Conservation (phyloP, 2,797 vertebrate genomes). For the Cheirogaleus major region DNA sequence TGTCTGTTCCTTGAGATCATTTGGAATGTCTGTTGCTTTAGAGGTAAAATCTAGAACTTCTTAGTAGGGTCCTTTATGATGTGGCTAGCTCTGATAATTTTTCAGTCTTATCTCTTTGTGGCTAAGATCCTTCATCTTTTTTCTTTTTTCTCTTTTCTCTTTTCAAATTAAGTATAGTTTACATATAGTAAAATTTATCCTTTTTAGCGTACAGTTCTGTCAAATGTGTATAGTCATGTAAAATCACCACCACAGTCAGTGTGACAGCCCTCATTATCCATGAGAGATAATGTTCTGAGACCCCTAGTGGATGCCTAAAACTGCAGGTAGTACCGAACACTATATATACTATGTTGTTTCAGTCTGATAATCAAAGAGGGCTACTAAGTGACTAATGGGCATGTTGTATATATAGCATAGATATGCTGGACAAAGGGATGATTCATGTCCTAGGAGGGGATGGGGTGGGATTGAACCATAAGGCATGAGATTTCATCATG, state of each 20-base stretch:
- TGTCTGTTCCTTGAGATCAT: not conserved
- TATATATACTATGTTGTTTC: not conserved
- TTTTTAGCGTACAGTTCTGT: not conserved
- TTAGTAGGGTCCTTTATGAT: not conserved
- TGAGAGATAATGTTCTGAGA: not conserved
- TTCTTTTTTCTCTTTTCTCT: not conserved
- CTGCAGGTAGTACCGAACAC: not conserved
- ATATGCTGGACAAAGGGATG: not conserved
- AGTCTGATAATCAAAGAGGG: not conserved
- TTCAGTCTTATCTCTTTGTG: conserved; percentile 7
- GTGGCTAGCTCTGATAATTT: not conserved
- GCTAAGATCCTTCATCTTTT: not conserved
- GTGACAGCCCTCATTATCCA: not conserved
- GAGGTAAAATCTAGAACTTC: conserved; percentile 9
- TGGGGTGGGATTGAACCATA: not conserved
- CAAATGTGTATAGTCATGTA: not conserved
- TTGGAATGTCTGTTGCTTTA: not conserved
- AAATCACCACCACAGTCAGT: not conserved
- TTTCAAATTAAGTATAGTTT: not conserved
- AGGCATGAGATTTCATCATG: not conserved
- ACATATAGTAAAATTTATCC: not conserved
- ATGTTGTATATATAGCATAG: not conserved
- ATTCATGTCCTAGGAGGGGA: not conserved
- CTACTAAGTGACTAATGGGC: not conserved
- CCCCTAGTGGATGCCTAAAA: not conserved